These are phyloP conservation scores for Xestia c-nigrum DNA, from an alignment of 2,888 invertebrate genomes.

Conservation along the genomic window DNA sequence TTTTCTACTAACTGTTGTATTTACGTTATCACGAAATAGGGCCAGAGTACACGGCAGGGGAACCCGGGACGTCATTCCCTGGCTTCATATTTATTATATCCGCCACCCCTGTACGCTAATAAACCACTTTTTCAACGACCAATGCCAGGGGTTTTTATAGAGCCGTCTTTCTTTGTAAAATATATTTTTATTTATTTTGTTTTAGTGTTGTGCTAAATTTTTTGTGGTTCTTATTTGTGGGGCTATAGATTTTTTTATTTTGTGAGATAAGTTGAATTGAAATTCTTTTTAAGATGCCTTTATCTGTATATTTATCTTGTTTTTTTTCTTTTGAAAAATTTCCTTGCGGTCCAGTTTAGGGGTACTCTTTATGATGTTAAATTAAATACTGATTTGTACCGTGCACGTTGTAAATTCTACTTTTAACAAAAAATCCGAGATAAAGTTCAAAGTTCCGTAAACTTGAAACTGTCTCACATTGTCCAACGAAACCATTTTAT, in stretches of 20 bases:
- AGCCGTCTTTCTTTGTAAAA: conserved; percentile 60
- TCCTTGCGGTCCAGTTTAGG: background rate
- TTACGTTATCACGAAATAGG: conserved; percentile 69
- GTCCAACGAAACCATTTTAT: background rate
- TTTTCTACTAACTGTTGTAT: conserved; percentile 65
- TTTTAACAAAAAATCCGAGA: background rate
- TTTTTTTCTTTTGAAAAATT: background rate
- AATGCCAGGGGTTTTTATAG: conserved; percentile 68
- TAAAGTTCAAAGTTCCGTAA: background rate
- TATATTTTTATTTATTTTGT: conserved; percentile 63
- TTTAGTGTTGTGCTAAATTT: conserved; percentile 56
- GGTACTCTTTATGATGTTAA: background rate
- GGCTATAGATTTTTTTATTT: conserved; percentile 34
- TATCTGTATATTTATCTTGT: background rate
- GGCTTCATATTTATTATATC: conserved; percentile 76
- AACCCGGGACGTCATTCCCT: conserved; percentile 62
- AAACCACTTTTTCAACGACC: conserved; percentile 75
- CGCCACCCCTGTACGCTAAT: conserved; percentile 74
- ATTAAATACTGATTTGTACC: background rate
- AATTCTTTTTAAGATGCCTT: conserved; percentile 1
- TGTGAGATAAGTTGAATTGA: conserved; percentile 32
- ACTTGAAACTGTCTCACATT: background rate
- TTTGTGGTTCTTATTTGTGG: conserved; percentile 56
- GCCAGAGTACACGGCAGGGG: conserved; percentile 57
- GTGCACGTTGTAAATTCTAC: background rate